phyloP scores from a whole-genome alignment of 2,888 invertebrate genomes.

The Mythimna albipuncta region DNA sequence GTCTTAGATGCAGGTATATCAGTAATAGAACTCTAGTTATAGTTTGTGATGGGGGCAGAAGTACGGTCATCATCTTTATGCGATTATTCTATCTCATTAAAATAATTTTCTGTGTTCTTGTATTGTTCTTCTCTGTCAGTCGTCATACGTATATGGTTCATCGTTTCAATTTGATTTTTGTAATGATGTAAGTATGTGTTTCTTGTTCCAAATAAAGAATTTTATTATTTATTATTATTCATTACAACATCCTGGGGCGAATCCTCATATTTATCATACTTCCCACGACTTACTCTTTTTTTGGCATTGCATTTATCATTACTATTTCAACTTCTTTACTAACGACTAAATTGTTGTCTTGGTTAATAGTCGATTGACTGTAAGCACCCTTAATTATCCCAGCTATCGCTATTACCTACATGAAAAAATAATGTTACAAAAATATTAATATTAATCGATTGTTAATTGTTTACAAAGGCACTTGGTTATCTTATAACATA shows the following conservation, averaged over 20 bases:
- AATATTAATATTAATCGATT: conserved; percentile 17
- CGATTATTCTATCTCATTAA: no score
- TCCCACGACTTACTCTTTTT: neutral
- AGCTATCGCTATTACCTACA: neutral
- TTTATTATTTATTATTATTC: no score
- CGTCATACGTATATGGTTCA: no score
- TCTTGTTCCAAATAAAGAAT: no score
- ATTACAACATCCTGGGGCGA: no score
- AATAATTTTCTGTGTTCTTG: no score
- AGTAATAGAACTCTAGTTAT: neutral
- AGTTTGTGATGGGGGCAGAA: neutral
- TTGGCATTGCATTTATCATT: neutral
- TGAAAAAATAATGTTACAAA: conserved; percentile 10
- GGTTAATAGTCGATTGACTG: neutral
- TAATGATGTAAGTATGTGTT: no score
- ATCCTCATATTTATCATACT: no score
- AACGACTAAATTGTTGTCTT: neutral
- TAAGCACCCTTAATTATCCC: conserved; percentile 15
- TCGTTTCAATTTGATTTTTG: no score
- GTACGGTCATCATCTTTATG: neutral
- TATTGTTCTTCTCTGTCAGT: no score
- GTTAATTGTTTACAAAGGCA: conserved; percentile 12
- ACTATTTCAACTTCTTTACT: neutral
- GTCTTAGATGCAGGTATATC: no score
- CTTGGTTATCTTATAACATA: conserved; percentile 19